phyloP scores from a whole-genome alignment of 2,113 vertebrate genomes.

The Dendrocopos noguchii region DNA sequence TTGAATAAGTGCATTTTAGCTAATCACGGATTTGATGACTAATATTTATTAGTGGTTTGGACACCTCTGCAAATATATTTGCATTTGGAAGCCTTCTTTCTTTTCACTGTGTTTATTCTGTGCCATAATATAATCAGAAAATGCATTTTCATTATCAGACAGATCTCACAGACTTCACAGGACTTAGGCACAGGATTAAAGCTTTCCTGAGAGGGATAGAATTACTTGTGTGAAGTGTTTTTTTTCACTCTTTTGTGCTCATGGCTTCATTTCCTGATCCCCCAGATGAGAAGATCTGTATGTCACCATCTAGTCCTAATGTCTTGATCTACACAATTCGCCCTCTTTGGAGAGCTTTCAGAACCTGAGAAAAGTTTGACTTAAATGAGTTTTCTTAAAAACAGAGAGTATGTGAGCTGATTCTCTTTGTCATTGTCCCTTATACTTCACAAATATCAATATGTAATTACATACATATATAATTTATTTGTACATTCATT shows the following conservation, averaged over 20 bases:
- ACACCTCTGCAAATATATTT: background rate
- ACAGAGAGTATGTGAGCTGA: background rate
- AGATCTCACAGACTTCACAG: background rate
- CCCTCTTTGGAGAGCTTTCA: background rate
- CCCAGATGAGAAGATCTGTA: background rate
- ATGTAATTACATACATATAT: background rate
- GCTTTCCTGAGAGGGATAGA: background rate
- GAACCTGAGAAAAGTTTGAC: background rate
- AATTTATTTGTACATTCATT: background rate
- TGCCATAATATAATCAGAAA: constrained; percentile 5
- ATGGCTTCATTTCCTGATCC: background rate
- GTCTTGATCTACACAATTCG: background rate
- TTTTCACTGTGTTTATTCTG: background rate
- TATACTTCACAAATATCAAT: background rate
- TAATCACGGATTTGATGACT: background rate
- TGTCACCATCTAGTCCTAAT: background rate
- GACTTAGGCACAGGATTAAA: background rate
- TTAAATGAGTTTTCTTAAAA: background rate
- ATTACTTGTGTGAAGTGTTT: background rate
- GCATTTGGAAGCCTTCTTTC: background rate
- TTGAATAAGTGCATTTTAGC: background rate
- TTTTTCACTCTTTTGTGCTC: background rate
- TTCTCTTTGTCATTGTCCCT: background rate
- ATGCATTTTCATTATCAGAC: background rate
- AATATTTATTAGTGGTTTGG: background rate